These are phyloP conservation scores for Myiagra hebetior DNA, from an alignment of 2,113 vertebrate genomes.

Conservation along the genomic window DNA sequence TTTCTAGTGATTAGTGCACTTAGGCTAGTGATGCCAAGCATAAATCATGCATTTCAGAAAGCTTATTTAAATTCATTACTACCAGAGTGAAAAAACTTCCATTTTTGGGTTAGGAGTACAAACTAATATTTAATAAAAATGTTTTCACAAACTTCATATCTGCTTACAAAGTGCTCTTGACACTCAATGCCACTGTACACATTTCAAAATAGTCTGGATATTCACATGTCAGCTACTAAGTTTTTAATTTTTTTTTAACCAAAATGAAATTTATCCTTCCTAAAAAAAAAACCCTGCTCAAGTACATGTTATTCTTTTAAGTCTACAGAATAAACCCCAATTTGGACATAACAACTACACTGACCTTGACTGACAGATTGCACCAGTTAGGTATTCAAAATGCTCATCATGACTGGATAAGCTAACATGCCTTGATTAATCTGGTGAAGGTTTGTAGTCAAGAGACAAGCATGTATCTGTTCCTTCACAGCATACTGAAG, in stretches of 20 bases:
- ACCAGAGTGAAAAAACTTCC: fast-evolving
- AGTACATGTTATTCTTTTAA: background rate
- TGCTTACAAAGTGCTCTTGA: background rate
- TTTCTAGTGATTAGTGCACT: background rate
- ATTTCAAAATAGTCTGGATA: background rate
- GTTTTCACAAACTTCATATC: background rate
- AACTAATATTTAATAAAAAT: background rate
- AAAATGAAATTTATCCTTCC: background rate
- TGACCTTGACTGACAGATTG: background rate
- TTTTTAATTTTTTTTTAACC: background rate
- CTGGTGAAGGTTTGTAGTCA: background rate
- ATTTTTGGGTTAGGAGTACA: background rate
- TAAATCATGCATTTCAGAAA: background rate
- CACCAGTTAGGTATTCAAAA: background rate
- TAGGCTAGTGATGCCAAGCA: background rate
- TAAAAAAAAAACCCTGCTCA: background rate
- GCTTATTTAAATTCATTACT: background rate
- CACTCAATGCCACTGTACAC: background rate
- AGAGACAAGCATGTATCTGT: background rate
- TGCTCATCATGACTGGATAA: background rate
- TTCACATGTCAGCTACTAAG: background rate
- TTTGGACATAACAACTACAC: background rate
- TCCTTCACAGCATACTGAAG: background rate
- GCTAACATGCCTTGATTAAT: background rate
- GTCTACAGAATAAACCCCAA: background rate